Evolutionary conservation across 2,113 vertebrate genomes (phyloP).

Genomic region (Galbula dea): DNA sequence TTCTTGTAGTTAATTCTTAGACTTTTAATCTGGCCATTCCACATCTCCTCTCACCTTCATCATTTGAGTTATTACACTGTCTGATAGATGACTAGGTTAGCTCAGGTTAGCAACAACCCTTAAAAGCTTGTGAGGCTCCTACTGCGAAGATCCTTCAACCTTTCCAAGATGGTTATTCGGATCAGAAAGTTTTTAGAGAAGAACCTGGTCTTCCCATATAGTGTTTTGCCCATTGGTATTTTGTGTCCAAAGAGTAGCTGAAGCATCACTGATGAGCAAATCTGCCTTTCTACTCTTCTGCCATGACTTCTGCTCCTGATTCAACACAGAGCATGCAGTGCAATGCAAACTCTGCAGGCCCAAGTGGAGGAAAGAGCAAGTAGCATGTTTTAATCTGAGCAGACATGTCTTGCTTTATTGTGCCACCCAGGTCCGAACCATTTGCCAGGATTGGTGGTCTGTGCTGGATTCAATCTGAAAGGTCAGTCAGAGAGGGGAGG

Average conservation of each 20-base stretch:
- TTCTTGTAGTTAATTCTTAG: background rate
- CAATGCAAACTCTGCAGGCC: background rate
- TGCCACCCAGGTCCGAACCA: background rate
- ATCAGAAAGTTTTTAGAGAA: background rate
- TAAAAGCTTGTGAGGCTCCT: background rate
- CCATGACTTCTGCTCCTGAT: background rate
- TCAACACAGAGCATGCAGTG: background rate
- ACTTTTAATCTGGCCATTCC: background rate
- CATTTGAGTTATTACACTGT: background rate
- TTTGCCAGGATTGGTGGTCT: background rate
- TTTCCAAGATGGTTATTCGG: background rate
- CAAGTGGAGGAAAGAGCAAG: background rate
- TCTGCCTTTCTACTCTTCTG: background rate
- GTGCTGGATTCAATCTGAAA: constrained; percentile 56
- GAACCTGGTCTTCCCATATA: background rate
- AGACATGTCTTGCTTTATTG: background rate
- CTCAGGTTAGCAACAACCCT: accelerated
- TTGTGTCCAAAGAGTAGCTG: background rate
- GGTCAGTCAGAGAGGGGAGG: constrained; percentile 38
- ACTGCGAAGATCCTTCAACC: background rate
- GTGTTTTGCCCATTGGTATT: accelerated
- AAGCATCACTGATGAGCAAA: background rate
- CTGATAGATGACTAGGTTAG: background rate
- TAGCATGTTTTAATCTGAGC: background rate
- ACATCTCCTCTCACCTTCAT: background rate